Conservation (phyloP, 2,113 vertebrate genomes). For the Odocoileus virginianus region DNA sequence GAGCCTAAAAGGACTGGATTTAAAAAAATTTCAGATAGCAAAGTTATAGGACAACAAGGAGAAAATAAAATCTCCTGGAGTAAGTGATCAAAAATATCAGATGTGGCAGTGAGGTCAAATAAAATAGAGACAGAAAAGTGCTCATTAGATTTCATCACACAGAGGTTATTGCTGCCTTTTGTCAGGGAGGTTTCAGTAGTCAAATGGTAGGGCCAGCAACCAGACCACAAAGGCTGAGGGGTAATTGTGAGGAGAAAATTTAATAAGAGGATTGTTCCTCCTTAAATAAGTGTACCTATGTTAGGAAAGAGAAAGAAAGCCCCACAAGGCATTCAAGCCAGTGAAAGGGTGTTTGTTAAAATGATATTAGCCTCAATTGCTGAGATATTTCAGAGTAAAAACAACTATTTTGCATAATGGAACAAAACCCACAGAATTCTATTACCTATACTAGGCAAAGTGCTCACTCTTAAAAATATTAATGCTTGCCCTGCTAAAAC, state of each 20-base stretch:
- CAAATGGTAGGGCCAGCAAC: background rate
- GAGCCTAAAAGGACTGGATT: background rate
- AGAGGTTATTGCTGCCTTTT: background rate
- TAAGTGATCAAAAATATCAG: slow-evolving; percentile 42
- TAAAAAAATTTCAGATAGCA: background rate
- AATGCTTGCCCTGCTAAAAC: background rate
- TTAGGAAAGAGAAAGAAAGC: background rate
- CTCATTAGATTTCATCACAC: slow-evolving; percentile 10
- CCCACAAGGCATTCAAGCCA: background rate
- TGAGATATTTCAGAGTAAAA: slow-evolving; percentile 31
- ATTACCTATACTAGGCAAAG: background rate
- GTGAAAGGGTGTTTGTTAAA: background rate
- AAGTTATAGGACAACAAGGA: background rate
- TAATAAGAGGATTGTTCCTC: background rate
- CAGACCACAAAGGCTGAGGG: background rate
- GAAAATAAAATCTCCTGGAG: slow-evolving; percentile 28
- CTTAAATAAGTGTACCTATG: background rate
- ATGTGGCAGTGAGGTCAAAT: background rate
- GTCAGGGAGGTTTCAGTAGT: background rate
- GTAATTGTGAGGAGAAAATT: background rate
- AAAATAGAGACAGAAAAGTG: background rate
- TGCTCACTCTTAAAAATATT: slow-evolving; percentile 20
- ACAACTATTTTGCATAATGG: slow-evolving; percentile 37
- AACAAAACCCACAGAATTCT: slow-evolving; percentile 5
- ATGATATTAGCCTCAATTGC: background rate